Conservation (phyloP, 1,140 invertebrate genomes). For the Kradibia gibbosae region DNA sequence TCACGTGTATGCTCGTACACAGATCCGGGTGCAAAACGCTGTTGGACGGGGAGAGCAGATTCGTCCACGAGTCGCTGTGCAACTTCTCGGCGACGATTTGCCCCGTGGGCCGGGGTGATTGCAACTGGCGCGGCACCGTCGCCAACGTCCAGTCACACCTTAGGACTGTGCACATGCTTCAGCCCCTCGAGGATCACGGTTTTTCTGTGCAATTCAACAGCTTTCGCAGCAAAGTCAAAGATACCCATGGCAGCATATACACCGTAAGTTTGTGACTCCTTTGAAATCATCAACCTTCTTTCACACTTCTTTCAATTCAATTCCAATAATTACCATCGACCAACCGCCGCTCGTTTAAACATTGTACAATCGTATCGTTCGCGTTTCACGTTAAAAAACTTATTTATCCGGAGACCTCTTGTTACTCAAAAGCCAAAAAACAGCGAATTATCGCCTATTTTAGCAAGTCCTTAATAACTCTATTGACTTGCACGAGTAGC, state of each 20-base stretch:
- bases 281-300: not conserved
- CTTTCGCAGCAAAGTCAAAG: constrained; percentile 50
- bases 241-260: constrained; percentile 50
- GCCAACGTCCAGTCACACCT: constrained; percentile 50
- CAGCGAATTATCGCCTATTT: no score
- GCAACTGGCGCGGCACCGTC: constrained; percentile 53
- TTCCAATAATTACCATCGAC: no score
- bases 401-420: no score
- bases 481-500: no score
- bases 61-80: constrained; percentile 54
- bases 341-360: no score
- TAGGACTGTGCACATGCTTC: constrained; percentile 41
- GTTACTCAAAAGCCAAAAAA: no score
- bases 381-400: no score
- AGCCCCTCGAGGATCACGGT: constrained; percentile 40
- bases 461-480: no score
- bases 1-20: no score
- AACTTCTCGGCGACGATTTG: constrained; percentile 43
- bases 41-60: constrained; percentile 47
- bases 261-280: constrained; percentile 36
- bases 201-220: constrained; percentile 51
- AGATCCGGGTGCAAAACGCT: constrained; percentile 53
- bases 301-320: no score
- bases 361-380: no score
- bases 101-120: constrained; percentile 40